phyloP scores from a whole-genome alignment of 2,113 vertebrate species.

The Zosterops borbonicus region DNA sequence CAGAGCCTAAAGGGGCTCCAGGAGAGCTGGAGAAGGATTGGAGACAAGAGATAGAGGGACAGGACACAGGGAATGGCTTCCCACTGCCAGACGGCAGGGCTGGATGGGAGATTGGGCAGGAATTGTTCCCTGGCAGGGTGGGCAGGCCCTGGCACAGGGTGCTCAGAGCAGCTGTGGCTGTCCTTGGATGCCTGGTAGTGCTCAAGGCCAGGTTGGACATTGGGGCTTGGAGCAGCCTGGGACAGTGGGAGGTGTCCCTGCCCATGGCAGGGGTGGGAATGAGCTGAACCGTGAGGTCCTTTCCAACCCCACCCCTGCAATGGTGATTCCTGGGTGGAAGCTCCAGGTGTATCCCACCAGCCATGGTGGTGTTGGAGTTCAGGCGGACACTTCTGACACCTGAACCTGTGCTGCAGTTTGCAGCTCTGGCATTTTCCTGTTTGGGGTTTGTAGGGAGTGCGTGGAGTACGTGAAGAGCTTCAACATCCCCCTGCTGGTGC shows the following conservation, averaged over 20 bases:
- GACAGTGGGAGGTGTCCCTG: background rate
- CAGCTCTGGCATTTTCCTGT: background rate
- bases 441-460: slow-evolving; percentile 83
- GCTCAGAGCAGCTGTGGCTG: background rate
- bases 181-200: background rate
- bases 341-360: background rate
- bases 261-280: accelerated
- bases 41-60: background rate
- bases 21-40: background rate
- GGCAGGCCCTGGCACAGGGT: background rate
- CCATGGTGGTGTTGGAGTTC: accelerated
- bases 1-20: background rate
- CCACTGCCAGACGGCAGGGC: background rate
- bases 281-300: background rate
- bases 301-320: background rate
- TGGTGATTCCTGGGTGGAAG: background rate
- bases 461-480: slow-evolving; percentile 99
- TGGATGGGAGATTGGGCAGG: background rate
- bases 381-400: accelerated
- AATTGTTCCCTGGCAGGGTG: background rate
- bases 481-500: slow-evolving; percentile 93
- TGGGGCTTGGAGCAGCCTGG: background rate
- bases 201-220: accelerated
- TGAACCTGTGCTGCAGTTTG: background rate
- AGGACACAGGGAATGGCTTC: background rate